These are phyloP conservation scores for Antennarius striatus DNA, from an alignment of 2,113 vertebrate species.

Conservation along the genomic window DNA sequence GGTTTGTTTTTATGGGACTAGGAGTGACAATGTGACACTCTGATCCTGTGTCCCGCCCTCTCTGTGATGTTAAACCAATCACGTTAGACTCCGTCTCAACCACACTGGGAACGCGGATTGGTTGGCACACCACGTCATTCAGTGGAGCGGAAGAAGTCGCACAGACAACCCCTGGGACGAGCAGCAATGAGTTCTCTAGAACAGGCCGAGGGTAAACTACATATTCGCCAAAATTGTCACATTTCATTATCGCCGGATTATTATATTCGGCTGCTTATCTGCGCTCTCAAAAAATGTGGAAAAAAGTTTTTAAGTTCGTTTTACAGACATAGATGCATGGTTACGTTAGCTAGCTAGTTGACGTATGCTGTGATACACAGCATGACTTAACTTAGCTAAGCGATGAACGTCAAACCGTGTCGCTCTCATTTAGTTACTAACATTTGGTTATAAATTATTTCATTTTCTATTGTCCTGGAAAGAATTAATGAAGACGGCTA, in stretches of 20 bases:
- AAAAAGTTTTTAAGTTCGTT: accelerated
- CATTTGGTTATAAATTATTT: background rate
- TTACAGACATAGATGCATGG: background rate
- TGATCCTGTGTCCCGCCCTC: background rate
- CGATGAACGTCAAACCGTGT: background rate
- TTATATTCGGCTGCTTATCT: background rate
- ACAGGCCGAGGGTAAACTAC: conserved; percentile 90
- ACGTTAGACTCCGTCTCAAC: background rate
- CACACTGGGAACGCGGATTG: conserved; percentile 34
- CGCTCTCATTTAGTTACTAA: background rate
- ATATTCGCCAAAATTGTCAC: background rate
- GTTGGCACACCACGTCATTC: conserved; percentile 20
- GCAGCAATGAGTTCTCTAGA: conserved; percentile 91
- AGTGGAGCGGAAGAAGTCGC: conserved; percentile 9
- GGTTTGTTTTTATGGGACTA: too few species aligned
- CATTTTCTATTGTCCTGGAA: too few species aligned
- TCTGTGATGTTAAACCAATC: conserved; percentile 18
- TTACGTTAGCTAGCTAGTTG: background rate
- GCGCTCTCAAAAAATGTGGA: accelerated
- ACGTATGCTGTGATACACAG: conserved; percentile 19
- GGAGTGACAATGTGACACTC: too few species aligned
- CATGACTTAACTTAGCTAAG: conserved; percentile 36
- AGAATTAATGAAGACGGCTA: too few species aligned
- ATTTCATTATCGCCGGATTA: accelerated
- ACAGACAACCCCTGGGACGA: conserved; percentile 8